Evolutionary conservation across 2,888 invertebrate species (phyloP), one percentile per base, ranked within the genome.

Genomic region (Buathra laborator): DNA sequence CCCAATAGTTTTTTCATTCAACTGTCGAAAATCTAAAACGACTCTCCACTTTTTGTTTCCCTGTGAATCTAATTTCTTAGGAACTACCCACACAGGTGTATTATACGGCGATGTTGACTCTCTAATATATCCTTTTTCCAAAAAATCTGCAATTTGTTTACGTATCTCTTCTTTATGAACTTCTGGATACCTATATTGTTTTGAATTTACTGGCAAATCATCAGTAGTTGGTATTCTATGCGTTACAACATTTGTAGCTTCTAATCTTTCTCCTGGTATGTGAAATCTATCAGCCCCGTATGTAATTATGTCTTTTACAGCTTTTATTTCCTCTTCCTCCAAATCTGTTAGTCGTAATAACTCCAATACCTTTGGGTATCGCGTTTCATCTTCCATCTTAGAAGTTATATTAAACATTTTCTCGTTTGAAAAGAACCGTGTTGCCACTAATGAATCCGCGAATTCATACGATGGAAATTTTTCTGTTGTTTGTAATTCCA

Each of bases 1-100:
- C 10, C 32, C n/a, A 37, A 66, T n/a, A 1, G 66, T 66, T 7
- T 66, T 66, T 0, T 66, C 66, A 43, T 66, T 66, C 44, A 66
- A 48, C 4, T 16, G n/a, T 1, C 66, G 4, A 9, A 37, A 66
- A 43, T 66, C 66, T 10, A 66, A n/a, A 9, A 66, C 66, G 2
- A 66, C 43, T 16, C 66, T 12, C 9, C 66, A 66, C 37, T 16
- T 37, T n/a, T 32, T 43, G 44, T 66, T 66, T 9, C 43, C 44
- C 1, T 64, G 24, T 24, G 24, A 24, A 24, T 24, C 24, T 2
- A 24, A 24, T 24, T 24, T 24, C 24, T 24, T 24, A 2, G 43
- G 64, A 0, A 66, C 66, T 0, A 66, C 37, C 43, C 66, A 66
- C 9, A 66, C n/a, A 3, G 66, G 66, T 43, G 37, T 14, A 32